Conservation (phyloP, 2,888 invertebrate genomes). For the Cabera pusaria region DNA sequence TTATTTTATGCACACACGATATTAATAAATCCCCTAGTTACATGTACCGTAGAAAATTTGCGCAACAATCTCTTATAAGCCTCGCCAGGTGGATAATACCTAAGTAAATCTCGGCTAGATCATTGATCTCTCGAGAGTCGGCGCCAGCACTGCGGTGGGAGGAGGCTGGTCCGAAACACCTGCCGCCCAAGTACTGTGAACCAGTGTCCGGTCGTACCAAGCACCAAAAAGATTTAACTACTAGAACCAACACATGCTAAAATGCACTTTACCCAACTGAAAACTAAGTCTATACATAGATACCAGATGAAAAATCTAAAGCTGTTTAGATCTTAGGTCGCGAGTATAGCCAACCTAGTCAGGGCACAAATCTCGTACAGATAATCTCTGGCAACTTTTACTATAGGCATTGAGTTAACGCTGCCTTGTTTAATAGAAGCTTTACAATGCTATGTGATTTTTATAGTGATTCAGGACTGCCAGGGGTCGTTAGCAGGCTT, state of each 20-base stretch:
- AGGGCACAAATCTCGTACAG: constrained; percentile 72
- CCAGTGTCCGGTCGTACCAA: constrained; percentile 51
- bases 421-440: constrained; percentile 53
- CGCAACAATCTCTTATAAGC: constrained; percentile 18
- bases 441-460: constrained; percentile 54
- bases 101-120: constrained; percentile 77
- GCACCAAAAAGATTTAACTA: constrained; percentile 39
- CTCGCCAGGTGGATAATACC: constrained; percentile 50
- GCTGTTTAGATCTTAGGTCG: constrained; percentile 11
- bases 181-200: constrained; percentile 80
- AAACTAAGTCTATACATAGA: constrained; percentile 39
- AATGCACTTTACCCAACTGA: constrained; percentile 42
- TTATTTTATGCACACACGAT: no score
- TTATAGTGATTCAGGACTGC: constrained; percentile 44
- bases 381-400: constrained; percentile 76
- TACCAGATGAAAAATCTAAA: constrained; percentile 19
- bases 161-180: constrained; percentile 77
- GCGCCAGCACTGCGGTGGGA: constrained; percentile 72
- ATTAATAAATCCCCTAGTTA: no score
- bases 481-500: constrained; percentile 20
- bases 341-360: constrained; percentile 63
- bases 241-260: constrained; percentile 32
- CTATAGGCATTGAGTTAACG: constrained; percentile 58
- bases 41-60: constrained; percentile 10
- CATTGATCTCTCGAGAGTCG: constrained; percentile 73